Conservation (phyloP, 2,797 vertebrate genomes). For the Danio kyathit region DNA sequence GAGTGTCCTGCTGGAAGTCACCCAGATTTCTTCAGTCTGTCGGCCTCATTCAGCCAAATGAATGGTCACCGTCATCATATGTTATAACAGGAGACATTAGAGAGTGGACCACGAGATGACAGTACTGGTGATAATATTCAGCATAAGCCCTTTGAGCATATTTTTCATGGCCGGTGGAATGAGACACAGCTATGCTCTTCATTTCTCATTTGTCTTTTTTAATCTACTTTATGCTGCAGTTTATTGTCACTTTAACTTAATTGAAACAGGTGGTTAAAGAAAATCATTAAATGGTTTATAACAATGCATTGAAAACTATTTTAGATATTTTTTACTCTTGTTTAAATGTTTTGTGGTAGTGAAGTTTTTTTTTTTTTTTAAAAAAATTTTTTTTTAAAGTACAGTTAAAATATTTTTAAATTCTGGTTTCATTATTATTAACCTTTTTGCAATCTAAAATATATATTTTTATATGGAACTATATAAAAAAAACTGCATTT, state of each 20-base stretch:
- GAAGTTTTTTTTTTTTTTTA: too few relatives aligned
- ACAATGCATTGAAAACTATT: too few relatives aligned
- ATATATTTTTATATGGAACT: too few relatives aligned
- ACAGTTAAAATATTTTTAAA: too few relatives aligned
- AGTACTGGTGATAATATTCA: neutral
- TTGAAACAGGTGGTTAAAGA: too few relatives aligned
- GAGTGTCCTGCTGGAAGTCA: neutral
- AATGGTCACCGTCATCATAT: slow-evolving; percentile 2
- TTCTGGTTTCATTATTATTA: too few relatives aligned
- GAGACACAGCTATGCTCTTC: neutral
- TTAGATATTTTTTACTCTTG: too few relatives aligned
- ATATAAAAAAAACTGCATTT: too few relatives aligned
- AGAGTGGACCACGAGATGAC: slow-evolving; percentile 19
- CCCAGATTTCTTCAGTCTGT: slow-evolving; percentile 8
- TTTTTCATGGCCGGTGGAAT: neutral
- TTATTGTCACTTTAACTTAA: neutral
- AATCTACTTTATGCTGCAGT: neutral
- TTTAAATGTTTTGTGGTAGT: too few relatives aligned
- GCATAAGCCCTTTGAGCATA: slow-evolving; percentile 4
- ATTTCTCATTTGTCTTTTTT: neutral
- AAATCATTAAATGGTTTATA: too few relatives aligned
- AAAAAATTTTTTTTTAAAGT: too few relatives aligned
- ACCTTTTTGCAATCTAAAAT: too few relatives aligned
- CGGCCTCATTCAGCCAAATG: slow-evolving; percentile 18
- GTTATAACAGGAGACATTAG: neutral